phyloP scores from a whole-genome alignment of 1,140 invertebrate genomes.

The Melanaphis sacchari region DNA sequence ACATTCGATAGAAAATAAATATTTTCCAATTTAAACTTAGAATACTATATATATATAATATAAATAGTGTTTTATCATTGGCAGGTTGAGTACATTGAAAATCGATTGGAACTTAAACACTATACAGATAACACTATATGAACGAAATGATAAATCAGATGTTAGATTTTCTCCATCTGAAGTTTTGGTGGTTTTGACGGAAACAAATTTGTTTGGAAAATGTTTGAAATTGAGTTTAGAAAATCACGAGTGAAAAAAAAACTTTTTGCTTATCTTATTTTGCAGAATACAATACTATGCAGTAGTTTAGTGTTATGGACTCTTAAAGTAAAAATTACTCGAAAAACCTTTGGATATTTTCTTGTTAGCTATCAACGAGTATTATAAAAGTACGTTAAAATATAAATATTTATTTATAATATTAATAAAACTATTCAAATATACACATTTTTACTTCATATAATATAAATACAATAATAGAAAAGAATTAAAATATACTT shows the following conservation, averaged over 20 bases:
- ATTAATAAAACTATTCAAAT: background rate
- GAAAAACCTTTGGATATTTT: background rate
- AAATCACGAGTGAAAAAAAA: slow-evolving; percentile 32
- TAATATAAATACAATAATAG: background rate
- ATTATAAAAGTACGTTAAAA: background rate
- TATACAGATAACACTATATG: background rate
- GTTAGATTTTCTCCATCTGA: slow-evolving; percentile 15
- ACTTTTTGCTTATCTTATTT: slow-evolving; percentile 31
- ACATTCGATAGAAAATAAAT: background rate
- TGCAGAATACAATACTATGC: background rate
- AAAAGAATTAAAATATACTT: background rate
- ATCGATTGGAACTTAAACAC: slow-evolving; percentile 9
- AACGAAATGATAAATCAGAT: slow-evolving; percentile 41
- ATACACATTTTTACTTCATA: background rate
- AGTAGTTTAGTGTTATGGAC: background rate
- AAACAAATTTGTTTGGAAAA: slow-evolving; percentile 38
- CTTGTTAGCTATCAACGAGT: background rate
- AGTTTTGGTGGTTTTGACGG: slow-evolving; percentile 11
- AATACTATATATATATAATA: background rate
- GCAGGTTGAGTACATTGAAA: background rate
- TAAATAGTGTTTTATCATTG: background rate
- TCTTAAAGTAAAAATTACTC: background rate
- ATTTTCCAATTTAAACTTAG: slow-evolving; percentile 20
- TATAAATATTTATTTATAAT: background rate
- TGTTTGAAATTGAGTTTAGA: slow-evolving; percentile 48